A percentile compares a stretch with the other conserved stretches of the same genome.
phyloP scores from a whole-genome alignment of 2,797 vertebrate genomes.

The Syngnathus acus region DNA sequence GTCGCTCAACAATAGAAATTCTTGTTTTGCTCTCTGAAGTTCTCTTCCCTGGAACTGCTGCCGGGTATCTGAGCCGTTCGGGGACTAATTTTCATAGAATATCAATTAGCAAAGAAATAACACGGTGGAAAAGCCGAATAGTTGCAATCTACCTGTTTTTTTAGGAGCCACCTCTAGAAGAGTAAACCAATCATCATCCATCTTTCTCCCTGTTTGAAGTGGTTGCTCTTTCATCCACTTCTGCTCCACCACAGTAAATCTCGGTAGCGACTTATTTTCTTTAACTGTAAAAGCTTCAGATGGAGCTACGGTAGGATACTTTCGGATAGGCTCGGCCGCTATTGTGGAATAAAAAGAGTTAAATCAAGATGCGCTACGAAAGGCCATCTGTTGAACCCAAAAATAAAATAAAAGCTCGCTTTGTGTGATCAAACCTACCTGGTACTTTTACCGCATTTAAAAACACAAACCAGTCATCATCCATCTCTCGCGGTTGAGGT shows the following conservation, averaged over 20 bases:
- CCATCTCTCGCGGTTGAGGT: constrained; percentile 19
- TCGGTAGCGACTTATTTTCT: constrained; percentile 32
- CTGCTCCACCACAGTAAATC: constrained; percentile 29
- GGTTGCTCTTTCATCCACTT: constrained; percentile 23
- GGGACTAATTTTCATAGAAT: constrained; percentile 31
- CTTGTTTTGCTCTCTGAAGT: constrained; percentile 20
- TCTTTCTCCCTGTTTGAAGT: constrained; percentile 24
- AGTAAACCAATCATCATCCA: constrained; percentile 54
- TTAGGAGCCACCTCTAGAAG: constrained; percentile 43
- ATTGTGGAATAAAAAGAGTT: constrained; percentile 21
- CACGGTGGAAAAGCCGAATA: neutral
- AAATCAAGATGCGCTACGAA: constrained; percentile 1
- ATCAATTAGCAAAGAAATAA: constrained; percentile 8
- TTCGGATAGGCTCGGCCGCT: constrained; percentile 14
- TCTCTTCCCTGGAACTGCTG: constrained; percentile 21
- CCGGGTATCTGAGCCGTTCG: constrained; percentile 23
- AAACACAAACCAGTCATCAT: constrained; percentile 47
- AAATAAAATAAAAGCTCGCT: neutral
- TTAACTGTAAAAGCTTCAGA: constrained; percentile 18
- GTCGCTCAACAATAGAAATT: constrained; percentile 28
- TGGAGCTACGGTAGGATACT: constrained; percentile 22
- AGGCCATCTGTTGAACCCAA: neutral
- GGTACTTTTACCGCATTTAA: constrained; percentile 34
- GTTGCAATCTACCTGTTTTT: constrained; percentile 48
- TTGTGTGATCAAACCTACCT: constrained; percentile 35